Percentiles rank a stretch among this genome's conserved stretches.
These are phyloP conservation scores for Syrrhaptes paradoxus DNA, from an alignment of 2,113 vertebrate species.

Conservation along the genomic window DNA sequence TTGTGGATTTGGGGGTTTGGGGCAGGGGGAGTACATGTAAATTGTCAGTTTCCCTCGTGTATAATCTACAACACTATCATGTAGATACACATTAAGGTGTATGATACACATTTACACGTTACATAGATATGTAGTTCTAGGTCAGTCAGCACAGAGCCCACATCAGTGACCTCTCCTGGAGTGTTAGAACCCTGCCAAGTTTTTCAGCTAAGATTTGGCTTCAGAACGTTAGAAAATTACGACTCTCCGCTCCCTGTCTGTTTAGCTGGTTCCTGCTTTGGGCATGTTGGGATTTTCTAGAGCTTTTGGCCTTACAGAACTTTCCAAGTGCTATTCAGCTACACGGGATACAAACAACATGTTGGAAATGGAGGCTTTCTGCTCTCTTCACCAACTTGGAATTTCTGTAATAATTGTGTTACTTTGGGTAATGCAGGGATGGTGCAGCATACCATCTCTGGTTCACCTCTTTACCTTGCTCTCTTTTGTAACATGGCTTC, in stretches of 20 bases:
- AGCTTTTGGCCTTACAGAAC: neutral
- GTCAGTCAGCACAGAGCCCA: neutral
- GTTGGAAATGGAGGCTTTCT: neutral
- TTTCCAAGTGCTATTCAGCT: neutral
- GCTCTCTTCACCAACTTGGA: neutral
- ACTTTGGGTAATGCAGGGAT: neutral
- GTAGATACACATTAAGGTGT: neutral
- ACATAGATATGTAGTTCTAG: fast-evolving
- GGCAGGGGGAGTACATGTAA: neutral
- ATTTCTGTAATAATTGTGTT: neutral
- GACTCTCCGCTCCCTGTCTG: neutral
- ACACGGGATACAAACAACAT: neutral
- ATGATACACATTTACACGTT: neutral
- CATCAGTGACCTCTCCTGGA: neutral
- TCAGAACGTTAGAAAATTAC: neutral
- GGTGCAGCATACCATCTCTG: neutral
- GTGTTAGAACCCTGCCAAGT: neutral
- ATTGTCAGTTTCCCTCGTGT: neutral
- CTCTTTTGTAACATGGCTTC: neutral
- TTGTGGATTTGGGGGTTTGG: neutral
- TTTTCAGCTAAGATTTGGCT: neutral
- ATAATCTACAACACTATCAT: fast-evolving
- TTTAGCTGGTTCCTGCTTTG: neutral
- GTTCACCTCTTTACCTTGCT: neutral
- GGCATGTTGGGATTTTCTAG: neutral